Evolutionary conservation across 2,888 invertebrate species (phyloP), one percentile per base, ranked within the genome.

Genomic region (Dioctria linearis): DNA sequence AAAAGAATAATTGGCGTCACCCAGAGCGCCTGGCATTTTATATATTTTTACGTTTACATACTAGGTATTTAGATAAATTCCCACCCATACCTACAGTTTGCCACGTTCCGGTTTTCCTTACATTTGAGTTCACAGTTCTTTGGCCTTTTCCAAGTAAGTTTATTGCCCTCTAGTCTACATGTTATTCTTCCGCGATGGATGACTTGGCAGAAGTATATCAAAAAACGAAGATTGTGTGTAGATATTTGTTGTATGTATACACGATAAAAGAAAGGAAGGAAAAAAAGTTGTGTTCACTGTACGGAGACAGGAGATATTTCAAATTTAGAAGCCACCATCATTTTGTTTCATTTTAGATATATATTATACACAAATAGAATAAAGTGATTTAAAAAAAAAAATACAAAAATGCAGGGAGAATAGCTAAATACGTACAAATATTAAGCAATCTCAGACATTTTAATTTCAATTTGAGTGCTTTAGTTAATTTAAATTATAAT

Each of bases 261-360:
- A 46, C 9, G 54, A 11, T 11, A 11, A 54, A 54, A n/a, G n/a
- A 54, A 54, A 54, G 49, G 49, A 9, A 59, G 25, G 59, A 63
- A 63, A 63, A 63, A 63, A 39, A 63, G 37, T 37, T 63, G 63
- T 37, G 63, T 63, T 40, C 63, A 8, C 63, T 39, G 39, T 63
- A 63, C 4, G 9, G 13, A 40, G 40, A 39, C 4, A 51, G 54
- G 11, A 54, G 54, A n/a, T 8, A 54, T 8, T 54, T 54, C 54
- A n/a, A 54, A 54, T 54, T 54, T 54, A 54, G 54, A 54, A 11
- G 54, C 11, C 54, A 54, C 4, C 49, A 46, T 6, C 54, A 54
- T 54, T 25, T 13, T 57, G 25, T 5, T 59, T 3, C 59, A 9
- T 13, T 59, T n/a, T 25, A 25, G 51, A 51, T 13, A 59, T n/a